Percentiles rank a stretch among this genome's conserved stretches.
Conservation (phyloP, 2,888 invertebrate genomes). For the Polydrusus cervinus region DNA sequence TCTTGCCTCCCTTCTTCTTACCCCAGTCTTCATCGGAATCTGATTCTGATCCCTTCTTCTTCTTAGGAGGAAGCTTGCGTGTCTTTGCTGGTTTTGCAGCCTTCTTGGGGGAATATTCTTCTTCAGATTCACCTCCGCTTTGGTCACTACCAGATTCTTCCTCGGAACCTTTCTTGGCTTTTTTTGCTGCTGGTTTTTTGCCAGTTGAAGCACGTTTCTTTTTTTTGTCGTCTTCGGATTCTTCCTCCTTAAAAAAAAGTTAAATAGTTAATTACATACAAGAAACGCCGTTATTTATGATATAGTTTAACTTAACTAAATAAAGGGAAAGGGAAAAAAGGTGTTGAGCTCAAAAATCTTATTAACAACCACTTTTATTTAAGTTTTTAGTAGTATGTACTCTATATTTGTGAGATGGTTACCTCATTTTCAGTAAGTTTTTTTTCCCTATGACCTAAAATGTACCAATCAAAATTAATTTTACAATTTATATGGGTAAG, state of each 20-base stretch:
- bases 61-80: slow-evolving; percentile 74
- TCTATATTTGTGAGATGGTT: too few species aligned
- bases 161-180: slow-evolving; percentile 73
- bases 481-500: too few species aligned
- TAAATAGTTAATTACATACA: too few species aligned
- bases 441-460: too few species aligned
- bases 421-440: too few species aligned
- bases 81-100: slow-evolving; percentile 73
- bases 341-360: too few species aligned
- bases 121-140: slow-evolving; percentile 75
- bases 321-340: too few species aligned
- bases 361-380: too few species aligned
- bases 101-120: slow-evolving; percentile 77
- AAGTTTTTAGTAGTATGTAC: too few species aligned
- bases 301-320: too few species aligned
- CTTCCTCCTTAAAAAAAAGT: slow-evolving; percentile 60
- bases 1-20: slow-evolving; percentile 75
- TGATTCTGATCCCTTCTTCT: slow-evolving; percentile 80
- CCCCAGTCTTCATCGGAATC: slow-evolving; percentile 82
- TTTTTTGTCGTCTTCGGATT: slow-evolving; percentile 73
- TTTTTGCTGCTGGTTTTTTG: slow-evolving; percentile 71
- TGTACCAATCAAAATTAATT: too few species aligned
- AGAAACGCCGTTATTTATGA: too few species aligned
- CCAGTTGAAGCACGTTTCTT: slow-evolving; percentile 75
- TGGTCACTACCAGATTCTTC: slow-evolving; percentile 73